These are phyloP conservation scores for Cynopterus sphinx DNA, from an alignment of 2,797 vertebrate genomes.

Conservation along the genomic window DNA sequence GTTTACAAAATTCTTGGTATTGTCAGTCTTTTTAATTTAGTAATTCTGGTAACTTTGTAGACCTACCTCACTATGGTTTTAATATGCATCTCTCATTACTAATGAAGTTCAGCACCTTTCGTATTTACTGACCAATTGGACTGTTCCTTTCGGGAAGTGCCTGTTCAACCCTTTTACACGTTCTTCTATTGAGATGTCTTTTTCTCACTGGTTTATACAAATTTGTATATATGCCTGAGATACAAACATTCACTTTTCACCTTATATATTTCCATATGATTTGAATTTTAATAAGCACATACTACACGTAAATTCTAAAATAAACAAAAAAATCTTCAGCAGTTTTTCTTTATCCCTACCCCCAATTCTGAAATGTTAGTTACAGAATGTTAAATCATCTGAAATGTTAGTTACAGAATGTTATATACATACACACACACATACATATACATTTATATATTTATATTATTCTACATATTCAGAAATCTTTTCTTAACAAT, in stretches of 20 bases:
- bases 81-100: not conserved
- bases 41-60: not conserved
- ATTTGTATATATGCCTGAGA: not conserved
- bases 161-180: not conserved
- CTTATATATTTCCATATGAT: not conserved
- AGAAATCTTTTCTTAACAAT: conserved; percentile 28
- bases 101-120: not conserved
- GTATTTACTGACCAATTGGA: not conserved
- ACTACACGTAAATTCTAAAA: conserved; percentile 42
- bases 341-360: conserved; percentile 14
- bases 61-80: not conserved
- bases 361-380: not conserved
- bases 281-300: conserved; percentile 36
- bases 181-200: conserved; percentile 10
- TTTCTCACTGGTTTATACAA: not conserved
- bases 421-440: not conserved
- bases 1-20: conserved; percentile 16
- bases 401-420: conserved; percentile 16
- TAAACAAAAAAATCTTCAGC: conserved; percentile 10
- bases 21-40: not conserved
- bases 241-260: not conserved
- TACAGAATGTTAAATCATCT: not conserved
- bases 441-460: not conserved
- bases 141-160: conserved; percentile 35
- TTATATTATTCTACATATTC: not conserved